phyloP scores from a whole-genome alignment of 1,140 invertebrate genomes.

The Drosophila pectinifera region DNA sequence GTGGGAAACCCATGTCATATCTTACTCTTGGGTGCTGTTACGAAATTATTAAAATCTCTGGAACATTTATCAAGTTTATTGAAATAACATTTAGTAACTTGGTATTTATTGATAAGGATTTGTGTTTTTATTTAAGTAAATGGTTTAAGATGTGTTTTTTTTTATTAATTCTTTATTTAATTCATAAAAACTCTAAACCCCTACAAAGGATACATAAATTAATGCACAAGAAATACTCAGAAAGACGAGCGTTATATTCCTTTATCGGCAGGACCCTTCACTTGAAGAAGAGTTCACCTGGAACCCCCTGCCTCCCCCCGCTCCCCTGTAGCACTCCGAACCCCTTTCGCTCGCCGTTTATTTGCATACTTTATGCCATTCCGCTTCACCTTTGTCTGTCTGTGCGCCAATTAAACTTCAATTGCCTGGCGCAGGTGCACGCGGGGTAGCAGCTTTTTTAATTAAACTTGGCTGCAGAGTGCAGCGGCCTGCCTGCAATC shows the following conservation, averaged over 20 bases:
- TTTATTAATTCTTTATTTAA: too few relatives aligned
- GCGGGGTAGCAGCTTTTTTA: conserved; percentile 60
- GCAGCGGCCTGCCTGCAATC: conserved; percentile 8
- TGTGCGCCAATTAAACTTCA: conserved; percentile 69
- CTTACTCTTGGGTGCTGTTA: background rate
- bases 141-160: too few relatives aligned
- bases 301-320: background rate
- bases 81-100: background rate
- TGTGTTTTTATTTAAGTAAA: background rate
- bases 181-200: too few relatives aligned
- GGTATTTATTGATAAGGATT: too few relatives aligned
- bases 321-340: background rate
- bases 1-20: too few relatives aligned
- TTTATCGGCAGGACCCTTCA: too few relatives aligned
- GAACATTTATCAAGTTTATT: background rate
- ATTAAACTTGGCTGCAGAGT: conserved; percentile 62
- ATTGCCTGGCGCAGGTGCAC: conserved; percentile 52
- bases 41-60: background rate
- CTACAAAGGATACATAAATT: too few relatives aligned
- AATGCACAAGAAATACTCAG: too few relatives aligned
- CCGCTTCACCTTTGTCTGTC: conserved; percentile 55
- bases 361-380: conserved; percentile 33
- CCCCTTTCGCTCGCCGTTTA: conserved; percentile 7
- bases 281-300: background rate
- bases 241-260: too few relatives aligned